Evolutionary conservation across 1,140 invertebrate species (phyloP), one percentile per base, ranked within the genome.

Genomic region (Lordiphosa mommai): DNA sequence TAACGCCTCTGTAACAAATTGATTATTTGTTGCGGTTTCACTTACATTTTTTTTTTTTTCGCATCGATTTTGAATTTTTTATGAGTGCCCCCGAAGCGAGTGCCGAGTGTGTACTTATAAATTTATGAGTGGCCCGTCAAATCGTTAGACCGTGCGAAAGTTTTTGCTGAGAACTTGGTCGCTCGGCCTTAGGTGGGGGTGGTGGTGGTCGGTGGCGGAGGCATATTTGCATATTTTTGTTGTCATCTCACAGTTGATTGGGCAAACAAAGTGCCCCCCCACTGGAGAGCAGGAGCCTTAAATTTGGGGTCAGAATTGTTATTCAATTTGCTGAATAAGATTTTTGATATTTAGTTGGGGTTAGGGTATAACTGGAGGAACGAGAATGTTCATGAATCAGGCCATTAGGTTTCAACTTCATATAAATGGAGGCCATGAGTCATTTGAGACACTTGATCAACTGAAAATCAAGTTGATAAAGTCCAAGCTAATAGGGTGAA

Each of bases 1-100:
- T 60, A 80, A 68, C 74, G 70, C 71, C 77, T 82, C 76, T 82
- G 77, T 82, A 82, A 71, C 76, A 82, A 82, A 84, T 84, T 82
- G 76, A 84, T 84, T 84, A 82, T 82, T 68, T 61, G 76, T 66
- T 84, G 77, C 77, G 77, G 67, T 68, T 84, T 82, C 41, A 32
- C 37, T 38, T 40, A 52, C 55, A 40, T 38, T 58, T 52, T 57
- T 67, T 67, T 38, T 58, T 52, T 57, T 67, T 67, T 68, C 65
- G 53, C 57, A 70, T 40, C 77, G 61, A 72, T 84, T 82, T 76
- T 9, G 48, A 66, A 58, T 57, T 58, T 68, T 84, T 76, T 60
- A 76, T 68, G 77, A 82, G 76, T 82, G 67, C 23, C 37, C 5
- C 37, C 13, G 34, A 27, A 48, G 43, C 32, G 27, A 46, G 29